Conservation (phyloP, 2,888 invertebrate species). For the Dinocampus coccinellae region DNA sequence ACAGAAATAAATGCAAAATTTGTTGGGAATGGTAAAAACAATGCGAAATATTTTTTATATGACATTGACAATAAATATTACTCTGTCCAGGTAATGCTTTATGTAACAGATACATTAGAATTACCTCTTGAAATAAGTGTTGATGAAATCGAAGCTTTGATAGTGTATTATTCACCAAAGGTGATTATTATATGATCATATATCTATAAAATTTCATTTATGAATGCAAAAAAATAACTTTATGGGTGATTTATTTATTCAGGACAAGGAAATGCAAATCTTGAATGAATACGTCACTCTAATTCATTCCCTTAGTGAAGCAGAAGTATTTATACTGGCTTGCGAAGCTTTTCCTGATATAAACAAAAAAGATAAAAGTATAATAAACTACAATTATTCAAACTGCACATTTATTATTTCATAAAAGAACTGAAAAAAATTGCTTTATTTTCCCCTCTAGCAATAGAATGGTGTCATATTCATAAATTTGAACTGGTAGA, state of each 20-base stretch:
- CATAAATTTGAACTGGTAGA: conserved; percentile 80
- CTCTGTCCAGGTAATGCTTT: conserved; percentile 74
- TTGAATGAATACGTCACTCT: conserved; percentile 57
- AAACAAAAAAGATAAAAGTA: conserved; percentile 69
- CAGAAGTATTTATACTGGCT: conserved; percentile 59
- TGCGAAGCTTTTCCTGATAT: conserved; percentile 64
- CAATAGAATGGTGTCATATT: conserved; percentile 77
- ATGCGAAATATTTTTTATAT: conserved; percentile 70
- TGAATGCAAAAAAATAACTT: conserved; percentile 61
- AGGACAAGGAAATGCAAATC: conserved; percentile 55
- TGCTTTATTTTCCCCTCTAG: conserved; percentile 59
- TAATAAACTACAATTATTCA: conserved; percentile 56
- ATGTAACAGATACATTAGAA: conserved; percentile 68
- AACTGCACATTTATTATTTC: not conserved
- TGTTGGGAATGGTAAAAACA: conserved; percentile 53
- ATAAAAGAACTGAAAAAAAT: conserved; percentile 6
- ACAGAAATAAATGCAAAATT: conserved; percentile 60
- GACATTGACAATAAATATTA: conserved; percentile 81
- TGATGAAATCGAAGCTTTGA: conserved; percentile 74
- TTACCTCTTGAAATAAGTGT: conserved; percentile 70
- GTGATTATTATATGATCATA: conserved; percentile 52
- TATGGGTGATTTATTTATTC: conserved; percentile 42
- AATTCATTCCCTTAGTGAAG: conserved; percentile 51
- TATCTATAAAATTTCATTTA: conserved; percentile 50
- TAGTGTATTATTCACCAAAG: conserved; percentile 76